Evolutionary conservation across 1,140 invertebrate genomes (phyloP), one percentile per base, ranked within the genome.

Genomic region (Temnothorax curvispinosus): DNA sequence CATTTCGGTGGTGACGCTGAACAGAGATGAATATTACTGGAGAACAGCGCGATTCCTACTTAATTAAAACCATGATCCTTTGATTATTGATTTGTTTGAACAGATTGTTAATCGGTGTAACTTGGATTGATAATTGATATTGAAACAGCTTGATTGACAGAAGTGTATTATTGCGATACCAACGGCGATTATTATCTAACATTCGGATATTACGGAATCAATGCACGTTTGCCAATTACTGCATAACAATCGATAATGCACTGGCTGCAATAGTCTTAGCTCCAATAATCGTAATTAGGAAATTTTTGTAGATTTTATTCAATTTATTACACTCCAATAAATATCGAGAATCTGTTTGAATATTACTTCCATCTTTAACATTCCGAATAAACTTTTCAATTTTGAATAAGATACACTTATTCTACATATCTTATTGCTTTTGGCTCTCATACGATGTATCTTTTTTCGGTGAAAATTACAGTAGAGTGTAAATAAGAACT

Each of bases 181-280:
- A 78, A 3, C 35, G 27, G 2, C 15, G 60, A 65, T 78, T 47
- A 60, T 41, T 64, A 47, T 35, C 41, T 50, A 47, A 35, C 15
- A n/a, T 27, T 18, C 9, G 38, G 60, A 65, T 78, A 78, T 78
- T 78, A 65, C 18, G 15, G 27, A 65, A 35, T 78, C 60, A 65
- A 65, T 50, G 41, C 41, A 21, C 27, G 41, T 44, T 47, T 64
- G 41, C 18, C 58, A 78, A 41, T 11, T 64, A 27, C 15, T 64
- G 41, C 21, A 11, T 44, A 64, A 47, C 35, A 77, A 76, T 76
- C 52, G 15, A 27, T 76, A 60, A 77, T 65, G 41, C 11, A n/a
- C 18, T 11, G 27, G 1, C 7, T 62, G 56, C 2, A 0, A 56
- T 75, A 64, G 5, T 2, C 11, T 38, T 69, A 69, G 21, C 0